Base-by-base conservation (phyloP, 2,797 vertebrate species). In the Apogon hyalosoma region DNA sequence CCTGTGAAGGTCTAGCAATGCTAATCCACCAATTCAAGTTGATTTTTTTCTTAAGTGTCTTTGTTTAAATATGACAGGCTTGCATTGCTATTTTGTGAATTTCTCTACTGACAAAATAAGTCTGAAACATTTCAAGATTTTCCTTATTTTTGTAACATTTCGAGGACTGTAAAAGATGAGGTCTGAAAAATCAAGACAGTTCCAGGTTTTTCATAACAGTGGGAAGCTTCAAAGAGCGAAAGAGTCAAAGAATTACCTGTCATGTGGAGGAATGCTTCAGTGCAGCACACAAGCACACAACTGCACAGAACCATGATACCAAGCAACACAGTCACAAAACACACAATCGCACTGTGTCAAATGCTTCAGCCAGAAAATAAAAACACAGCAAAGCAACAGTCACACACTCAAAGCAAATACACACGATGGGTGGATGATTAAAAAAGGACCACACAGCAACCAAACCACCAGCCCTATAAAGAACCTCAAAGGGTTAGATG, bases 361-460 rank as follows among this genome's bases (percentile, higher is more conserved):
- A 55, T 38, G 39, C 13, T n/a, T 53, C 15, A 43, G 47, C 31
- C 33, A 45, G 57, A 57, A 47, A 11, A 40, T 31, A 18, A 19
- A 39, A 19, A 53, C 39, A 59, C 38, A 24, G 43, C 49, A 63
- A 38, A 57, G 56, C 18, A 59, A 63, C 47, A 74, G 52, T 40
- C 40, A 69, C 59, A 46, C 53, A 41, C 24, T 51, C 59, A 82
- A 73, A 82, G 66, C 68, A 82, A 82, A 70, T 9, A 48, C 64
- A 88, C 68, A 77, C 45, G 55, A 73, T 62, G 65, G 47, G 55
- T 57, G 67, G 64, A 63, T 61, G 67, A 69, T 39, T 40, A 65
- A 78, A 77, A 69, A 64, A 72, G 45, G 68, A 79, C 58, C 65
- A 75, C 83, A 88, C 87, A 73, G 60, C 69, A 76, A 81, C 64